Base-by-base conservation (phyloP, 1,140 invertebrate species). In the Drosophila sproati region DNA sequence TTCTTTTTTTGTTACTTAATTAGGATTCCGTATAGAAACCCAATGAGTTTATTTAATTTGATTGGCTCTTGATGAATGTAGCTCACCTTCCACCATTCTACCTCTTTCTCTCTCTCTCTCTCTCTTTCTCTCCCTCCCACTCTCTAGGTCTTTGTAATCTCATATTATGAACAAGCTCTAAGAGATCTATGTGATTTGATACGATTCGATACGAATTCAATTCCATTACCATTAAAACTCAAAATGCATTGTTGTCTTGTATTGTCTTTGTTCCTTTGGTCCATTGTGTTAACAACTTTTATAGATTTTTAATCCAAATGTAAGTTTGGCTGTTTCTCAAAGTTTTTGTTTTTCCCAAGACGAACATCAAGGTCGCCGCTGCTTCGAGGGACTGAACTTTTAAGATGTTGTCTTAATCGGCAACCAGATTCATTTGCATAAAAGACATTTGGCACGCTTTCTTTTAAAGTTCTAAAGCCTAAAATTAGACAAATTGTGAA, bases 1-100 rank as follows among this genome's bases (percentile, higher is more conserved):
- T 74, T 64, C 41, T 59, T 12, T 74, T 75, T 78, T 78, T 87
- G 82, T 71, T 86, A 75, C 75, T 82, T 75, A 86, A 86, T 86
- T 86, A 87, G 82, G 82, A 87, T 87, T 81, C 77, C 72, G 66
- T 81, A 82, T 86, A 86, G 82, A 86, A 86, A 86, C 75, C 56
- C 82, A 86, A 87, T 86, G 82, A 77, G 82, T 86, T 86, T 86
- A 87, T 87, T 86, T 86, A 51, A 73, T 81, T 82, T 86, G 80
- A 86, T 86, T 73, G 75, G 39, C 51, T 82, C 76, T 86, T 86
- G 87, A 86, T 86, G 78, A 86, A 87, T 76, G 78, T 78, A 78
- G 77, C 76, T 60, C 78, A 10, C 2, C 2, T 20, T 20, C 7
- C 7, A 5, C 2, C 32, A 2, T 1, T 2, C 31, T 32, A 20